Evolutionary conservation across 2,888 invertebrate species (phyloP), one percentile per base, ranked within the genome.

Genomic region (Pandemis cinnamomeana): DNA sequence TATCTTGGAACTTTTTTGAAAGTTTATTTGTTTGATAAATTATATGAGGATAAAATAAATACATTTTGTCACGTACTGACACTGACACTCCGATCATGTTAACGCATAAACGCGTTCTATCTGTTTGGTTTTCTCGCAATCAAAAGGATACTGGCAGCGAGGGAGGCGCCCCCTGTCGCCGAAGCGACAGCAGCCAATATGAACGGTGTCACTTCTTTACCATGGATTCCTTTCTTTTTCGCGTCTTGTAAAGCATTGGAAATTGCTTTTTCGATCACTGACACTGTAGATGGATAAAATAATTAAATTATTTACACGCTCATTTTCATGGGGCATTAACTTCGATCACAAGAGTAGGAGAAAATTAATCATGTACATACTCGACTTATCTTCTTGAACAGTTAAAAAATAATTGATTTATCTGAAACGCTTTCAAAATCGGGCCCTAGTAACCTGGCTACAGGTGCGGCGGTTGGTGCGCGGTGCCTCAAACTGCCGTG

Each of bases 121-220:
- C 46, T 46, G 46, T 11, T 46, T 11, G 46, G 11, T 46, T 55
- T 15, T 53, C 20, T 20, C 55, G 15, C 51, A 63, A 70, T 72
- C 27, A 80, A 95, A 95, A 96, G 96, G 96, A 95, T 96, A 98
- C 98, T 99, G 51, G 99, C 96, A 84, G 93, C 86, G 53, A 99
- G 95, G 15, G 99, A 98, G 80, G 95, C 95, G 53, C 99, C 99
- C 13, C 93, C 87, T 0, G 99, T 99, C n/a, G 97, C 94, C 93
- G 41, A n/a, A n/a, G 97, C 95, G 41, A 99, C 96, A 80, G 96
- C 95, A 55, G 96, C 91, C 51, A 99, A 92, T 46, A 99, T 95
- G 89, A 97, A 99, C 1, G 99, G 99, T 0, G 99, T 99, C 8
- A 99, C 96, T 80, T 97, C 96, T 90, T 98, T 99, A 2, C 99